Evolutionary conservation across 2,888 invertebrate genomes (phyloP), one percentile per base, ranked within the genome.

Genomic region (Limnephilus lunatus): DNA sequence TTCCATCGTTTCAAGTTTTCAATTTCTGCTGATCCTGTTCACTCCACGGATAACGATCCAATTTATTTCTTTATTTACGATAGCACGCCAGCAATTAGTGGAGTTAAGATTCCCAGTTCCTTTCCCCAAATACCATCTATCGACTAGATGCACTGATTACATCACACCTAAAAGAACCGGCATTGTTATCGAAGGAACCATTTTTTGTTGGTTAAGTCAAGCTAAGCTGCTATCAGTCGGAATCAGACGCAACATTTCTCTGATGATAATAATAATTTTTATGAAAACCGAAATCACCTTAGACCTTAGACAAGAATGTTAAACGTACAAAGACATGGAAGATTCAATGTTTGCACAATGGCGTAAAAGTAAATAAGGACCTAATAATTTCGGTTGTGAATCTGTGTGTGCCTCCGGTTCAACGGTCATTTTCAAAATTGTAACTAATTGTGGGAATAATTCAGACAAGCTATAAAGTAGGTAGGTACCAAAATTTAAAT

Each of bases 1-100:
- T 25, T 25, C 9, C 68, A 25, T 68, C 25, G 25, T 68, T 25
- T 68, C 25, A 68, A 68, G 68, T 25, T 25, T 68, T 68, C 68
- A 68, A 19, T 68, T 25, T 68, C 68, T 9, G 25, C 9, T 68
- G 68, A 68, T 68, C 9, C 7, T 68, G 9, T 68, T 68, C 68
- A 9, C 68, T 68, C 68, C 68, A 25, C 68, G 68, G n/a, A n/a
- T 82, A 82, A 32, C 30, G 14, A 82, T 82, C 15, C 82, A 32
- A 32, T 19, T 32, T 82, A 82, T 82, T 82, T 81, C 81, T 81
- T 31, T 82, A 82, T 85, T 85, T 85, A 85, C 39, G 85, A 39
- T 19, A 25, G 85, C 85, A 85, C 31, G 39, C 32, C n/a, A 82
- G 82, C 32, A 82, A 82, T 82, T 82, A 82, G 82, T 82, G 31